Evolutionary conservation across 2,797 vertebrate genomes (phyloP), one percentile per base, ranked within the genome.

Genomic region (Sebastes baramenuke): DNA sequence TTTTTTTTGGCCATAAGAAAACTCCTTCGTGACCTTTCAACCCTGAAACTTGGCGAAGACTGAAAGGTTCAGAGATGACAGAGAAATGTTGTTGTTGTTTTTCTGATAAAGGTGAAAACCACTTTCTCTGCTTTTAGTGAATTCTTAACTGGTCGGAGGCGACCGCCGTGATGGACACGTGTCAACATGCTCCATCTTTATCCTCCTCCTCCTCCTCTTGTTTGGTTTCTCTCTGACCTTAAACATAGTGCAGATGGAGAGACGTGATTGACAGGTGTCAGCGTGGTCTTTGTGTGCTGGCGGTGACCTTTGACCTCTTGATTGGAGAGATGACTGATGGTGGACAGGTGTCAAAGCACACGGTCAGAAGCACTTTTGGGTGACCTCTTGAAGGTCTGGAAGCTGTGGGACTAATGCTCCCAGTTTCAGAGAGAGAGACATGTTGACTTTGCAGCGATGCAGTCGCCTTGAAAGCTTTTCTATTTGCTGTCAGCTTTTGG

Each of bases 231-330:
- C 8, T 74, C 22, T 38, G 49, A 61, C 14, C 49, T 68, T 4
- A 74, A 72, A 75, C 72, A 22, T 1, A 8, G 49, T 20, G 34
- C 38, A 79, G 55, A 60, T 38, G 36, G 2, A 22, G 77, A 72
- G 27, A 18, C 7, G 22, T 67, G 81, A 84, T 22, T 80, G 82
- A 68, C 86, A 64, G 80, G 27, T 74, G 80, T 88, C 77, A 8
- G 59, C 2, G 16, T 14, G 30, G 30, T 20, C 62, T 77, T 11
- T 80, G 75, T 68, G 72, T 32, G 72, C 58, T 5, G 61, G 67
- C 3, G 56, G 13, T 59, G 82, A 90, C 90, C 87, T 87, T 72
- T 90, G 84, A 88, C 10, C 88, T 72, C 32, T 42, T 42, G 58
- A 73, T 68, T 18, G 14, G n/a, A 16, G 66, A 24, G 75, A 52